Evolutionary conservation across 2,113 vertebrate species (phyloP).

Genomic region (Poeciliopsis retropinna): DNA sequence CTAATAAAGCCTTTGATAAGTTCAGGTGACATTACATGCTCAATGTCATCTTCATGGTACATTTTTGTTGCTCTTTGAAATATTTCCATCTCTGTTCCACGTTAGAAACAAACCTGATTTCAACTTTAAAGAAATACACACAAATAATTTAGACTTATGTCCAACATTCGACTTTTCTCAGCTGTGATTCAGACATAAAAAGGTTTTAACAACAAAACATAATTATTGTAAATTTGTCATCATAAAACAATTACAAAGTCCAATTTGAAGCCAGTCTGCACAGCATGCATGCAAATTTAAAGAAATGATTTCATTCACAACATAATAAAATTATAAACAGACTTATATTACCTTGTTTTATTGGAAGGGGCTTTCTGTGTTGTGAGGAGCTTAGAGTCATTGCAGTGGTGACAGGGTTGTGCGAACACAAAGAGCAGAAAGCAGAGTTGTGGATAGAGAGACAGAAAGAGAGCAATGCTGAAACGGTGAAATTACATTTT

Average conservation of each 20-base stretch:
- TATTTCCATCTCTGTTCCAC: too few species aligned
- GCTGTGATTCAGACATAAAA: background rate
- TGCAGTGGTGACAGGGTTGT: slow-evolving; percentile 43
- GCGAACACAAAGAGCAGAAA: slow-evolving; percentile 36
- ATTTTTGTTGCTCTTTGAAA: too few species aligned
- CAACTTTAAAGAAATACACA: too few species aligned
- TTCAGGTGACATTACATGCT: background rate
- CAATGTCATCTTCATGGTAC: background rate
- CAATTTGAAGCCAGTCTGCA: background rate
- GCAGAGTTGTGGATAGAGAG: slow-evolving; percentile 5
- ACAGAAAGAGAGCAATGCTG: slow-evolving; percentile 49
- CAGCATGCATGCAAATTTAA: slow-evolving; percentile 2
- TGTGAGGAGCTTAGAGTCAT: slow-evolving; percentile 66
- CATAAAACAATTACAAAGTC: background rate
- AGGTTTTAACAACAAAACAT: background rate
- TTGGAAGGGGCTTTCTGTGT: slow-evolving; percentile 47
- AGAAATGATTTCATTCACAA: slow-evolving; percentile 18
- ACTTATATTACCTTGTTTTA: slow-evolving; percentile 70
- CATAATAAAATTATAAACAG: slow-evolving; percentile 24
- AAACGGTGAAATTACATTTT: slow-evolving; percentile 47
- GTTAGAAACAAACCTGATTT: too few species aligned
- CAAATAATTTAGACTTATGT: too few species aligned
- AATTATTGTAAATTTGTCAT: background rate
- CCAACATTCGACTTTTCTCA: background rate
- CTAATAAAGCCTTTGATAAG: background rate